Percentiles rank a stretch among this genome's conserved stretches.
Evolutionary conservation across 2,113 vertebrate genomes (phyloP).

Genomic region (Mormyrus lacerda): DNA sequence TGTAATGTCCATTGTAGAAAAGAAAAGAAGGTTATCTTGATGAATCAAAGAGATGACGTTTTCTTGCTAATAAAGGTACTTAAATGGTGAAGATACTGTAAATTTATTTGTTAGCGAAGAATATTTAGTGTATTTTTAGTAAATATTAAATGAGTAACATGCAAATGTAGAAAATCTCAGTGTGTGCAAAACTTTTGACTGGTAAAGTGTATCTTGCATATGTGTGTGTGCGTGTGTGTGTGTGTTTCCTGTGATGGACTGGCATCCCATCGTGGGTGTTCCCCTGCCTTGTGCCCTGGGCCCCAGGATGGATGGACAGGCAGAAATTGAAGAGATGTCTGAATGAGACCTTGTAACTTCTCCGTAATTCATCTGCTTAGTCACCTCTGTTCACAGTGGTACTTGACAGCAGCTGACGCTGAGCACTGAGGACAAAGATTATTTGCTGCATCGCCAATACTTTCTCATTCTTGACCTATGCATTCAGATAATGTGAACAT

Average conservation of each 20-base stretch:
- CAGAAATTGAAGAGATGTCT: not conserved
- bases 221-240: not conserved
- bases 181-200: too few species aligned
- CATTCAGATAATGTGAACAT: not conserved
- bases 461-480: not conserved
- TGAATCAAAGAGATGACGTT: too few species aligned
- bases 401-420: not conserved
- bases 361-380: not conserved
- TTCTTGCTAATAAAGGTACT: too few species aligned
- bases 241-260: not conserved
- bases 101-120: too few species aligned
- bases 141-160: too few species aligned
- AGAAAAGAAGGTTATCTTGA: too few species aligned
- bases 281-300: not conserved
- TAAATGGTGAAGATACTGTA: too few species aligned
- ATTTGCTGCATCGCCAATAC: not conserved
- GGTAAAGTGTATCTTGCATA: too few species aligned
- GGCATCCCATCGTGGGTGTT: not conserved
- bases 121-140: too few species aligned
- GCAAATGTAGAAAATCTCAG: too few species aligned
- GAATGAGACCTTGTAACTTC: not conserved
- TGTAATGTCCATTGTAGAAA: too few species aligned
- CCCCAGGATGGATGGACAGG: not conserved
- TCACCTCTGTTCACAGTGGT: not conserved
- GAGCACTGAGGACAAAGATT: not conserved